Evolutionary conservation across 2,888 invertebrate genomes (phyloP).

Genomic region (Spodoptera exigua): DNA sequence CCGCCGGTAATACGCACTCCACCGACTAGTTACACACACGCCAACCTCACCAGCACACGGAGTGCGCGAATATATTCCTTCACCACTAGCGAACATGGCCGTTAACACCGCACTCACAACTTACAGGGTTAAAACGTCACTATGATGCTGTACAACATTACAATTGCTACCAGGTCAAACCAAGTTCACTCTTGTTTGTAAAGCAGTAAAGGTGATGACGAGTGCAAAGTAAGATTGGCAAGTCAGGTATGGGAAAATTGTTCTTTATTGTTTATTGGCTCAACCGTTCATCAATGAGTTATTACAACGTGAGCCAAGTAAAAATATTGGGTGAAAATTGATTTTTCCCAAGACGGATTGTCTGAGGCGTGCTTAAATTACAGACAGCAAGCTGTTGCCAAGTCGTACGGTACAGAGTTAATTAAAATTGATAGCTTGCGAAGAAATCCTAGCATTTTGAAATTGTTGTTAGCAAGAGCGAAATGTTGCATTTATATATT

Average conservation of each 20-base stretch:
- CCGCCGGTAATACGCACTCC: constrained; percentile 82
- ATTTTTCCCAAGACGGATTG: constrained; percentile 64
- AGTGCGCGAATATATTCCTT: constrained; percentile 53
- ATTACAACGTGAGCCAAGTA: constrained; percentile 72
- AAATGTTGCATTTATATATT: neutral
- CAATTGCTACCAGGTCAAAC: constrained; percentile 33
- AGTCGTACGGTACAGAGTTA: constrained; percentile 17
- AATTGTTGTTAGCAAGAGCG: neutral
- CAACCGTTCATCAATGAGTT: constrained; percentile 74
- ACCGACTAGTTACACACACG: constrained; percentile 79
- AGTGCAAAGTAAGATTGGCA: constrained; percentile 38
- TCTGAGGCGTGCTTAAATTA: constrained; percentile 42
- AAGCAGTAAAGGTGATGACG: constrained; percentile 17
- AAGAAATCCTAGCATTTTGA: neutral
- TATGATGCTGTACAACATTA: constrained; percentile 64
- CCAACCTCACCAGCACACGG: constrained; percentile 50
- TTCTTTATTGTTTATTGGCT: constrained; percentile 84
- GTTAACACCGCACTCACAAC: constrained; percentile 48
- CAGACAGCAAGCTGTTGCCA: constrained; percentile 16
- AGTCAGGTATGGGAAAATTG: constrained; percentile 71
- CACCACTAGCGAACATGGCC: constrained; percentile 44
- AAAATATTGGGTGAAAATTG: constrained; percentile 82
- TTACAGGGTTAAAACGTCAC: constrained; percentile 71
- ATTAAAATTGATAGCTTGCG: constrained; percentile 27
- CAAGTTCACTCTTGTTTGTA: constrained; percentile 48